Evolutionary conservation across 2,797 vertebrate genomes (phyloP).

Genomic region (Aeoliscus strigatus): DNA sequence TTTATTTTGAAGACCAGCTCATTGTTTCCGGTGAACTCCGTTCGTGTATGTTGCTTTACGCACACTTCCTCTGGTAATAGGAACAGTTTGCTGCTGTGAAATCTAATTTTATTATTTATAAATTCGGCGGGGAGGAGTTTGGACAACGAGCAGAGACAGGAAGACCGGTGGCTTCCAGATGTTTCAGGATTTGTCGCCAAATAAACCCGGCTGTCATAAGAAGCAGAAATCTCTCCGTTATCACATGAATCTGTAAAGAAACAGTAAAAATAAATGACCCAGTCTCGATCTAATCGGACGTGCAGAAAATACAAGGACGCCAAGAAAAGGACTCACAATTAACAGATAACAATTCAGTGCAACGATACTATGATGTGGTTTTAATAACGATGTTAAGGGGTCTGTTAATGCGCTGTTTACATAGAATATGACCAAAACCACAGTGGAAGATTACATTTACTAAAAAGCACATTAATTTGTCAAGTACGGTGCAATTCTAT

Average conservation of each 20-base stretch:
- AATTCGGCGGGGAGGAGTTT: slow-evolving; percentile 9
- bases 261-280: no score
- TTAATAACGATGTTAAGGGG: no score
- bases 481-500: no score
- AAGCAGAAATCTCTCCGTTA: slow-evolving; percentile 16
- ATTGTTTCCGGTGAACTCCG: slow-evolving; percentile 13
- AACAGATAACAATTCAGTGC: no score
- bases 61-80: slow-evolving; percentile 15
- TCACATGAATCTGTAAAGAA: background rate
- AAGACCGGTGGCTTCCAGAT: slow-evolving; percentile 43
- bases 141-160: slow-evolving; percentile 15
- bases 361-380: no score
- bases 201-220: slow-evolving; percentile 15
- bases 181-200: slow-evolving; percentile 36
- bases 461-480: no score
- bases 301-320: no score
- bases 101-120: slow-evolving; percentile 26
- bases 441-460: no score
- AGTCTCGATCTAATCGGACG: no score
- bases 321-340: no score
- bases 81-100: slow-evolving; percentile 27
- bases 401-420: no score
- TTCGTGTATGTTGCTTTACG: slow-evolving; percentile 5
- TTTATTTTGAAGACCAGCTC: slow-evolving; percentile 17
- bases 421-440: no score